Conservation (phyloP, 2,797 vertebrate genomes). For the Catamblyrhynchus diadema region DNA sequence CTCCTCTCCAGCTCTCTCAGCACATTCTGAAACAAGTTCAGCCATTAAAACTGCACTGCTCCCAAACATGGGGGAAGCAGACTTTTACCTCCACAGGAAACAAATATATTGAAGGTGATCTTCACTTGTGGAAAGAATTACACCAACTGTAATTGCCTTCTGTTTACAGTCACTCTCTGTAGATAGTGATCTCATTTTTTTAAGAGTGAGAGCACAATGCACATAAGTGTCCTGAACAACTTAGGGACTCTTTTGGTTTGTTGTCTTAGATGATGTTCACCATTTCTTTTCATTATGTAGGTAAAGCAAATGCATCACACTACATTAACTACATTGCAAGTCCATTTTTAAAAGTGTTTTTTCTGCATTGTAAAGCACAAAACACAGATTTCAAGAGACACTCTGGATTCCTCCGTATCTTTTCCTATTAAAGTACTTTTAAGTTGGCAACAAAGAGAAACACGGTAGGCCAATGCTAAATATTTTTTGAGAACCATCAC, state of each 20-base stretch:
- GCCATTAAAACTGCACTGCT: not conserved
- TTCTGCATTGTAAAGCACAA: not conserved
- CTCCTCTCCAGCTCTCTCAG: slow-evolving; percentile 90
- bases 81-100: not conserved
- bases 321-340: not conserved
- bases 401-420: not conserved
- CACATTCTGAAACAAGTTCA: slow-evolving; percentile 80
- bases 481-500: not conserved
- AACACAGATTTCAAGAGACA: not conserved
- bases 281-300: not conserved
- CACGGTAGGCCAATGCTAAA: not conserved
- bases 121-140: not conserved
- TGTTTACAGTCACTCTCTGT: not conserved
- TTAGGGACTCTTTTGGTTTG: not conserved
- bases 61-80: not conserved
- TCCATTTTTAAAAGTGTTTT: not conserved
- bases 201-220: not conserved
- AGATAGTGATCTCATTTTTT: not conserved
- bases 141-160: not conserved
- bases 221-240: not conserved
- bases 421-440: not conserved
- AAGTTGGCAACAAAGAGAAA: not conserved
- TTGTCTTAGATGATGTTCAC: not conserved
- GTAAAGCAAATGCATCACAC: not conserved
- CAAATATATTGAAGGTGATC: not conserved